Percentiles rank a stretch among this genome's conserved stretches.
Conservation (phyloP, 2,888 invertebrate species). For the Mechanitis messenoides region DNA sequence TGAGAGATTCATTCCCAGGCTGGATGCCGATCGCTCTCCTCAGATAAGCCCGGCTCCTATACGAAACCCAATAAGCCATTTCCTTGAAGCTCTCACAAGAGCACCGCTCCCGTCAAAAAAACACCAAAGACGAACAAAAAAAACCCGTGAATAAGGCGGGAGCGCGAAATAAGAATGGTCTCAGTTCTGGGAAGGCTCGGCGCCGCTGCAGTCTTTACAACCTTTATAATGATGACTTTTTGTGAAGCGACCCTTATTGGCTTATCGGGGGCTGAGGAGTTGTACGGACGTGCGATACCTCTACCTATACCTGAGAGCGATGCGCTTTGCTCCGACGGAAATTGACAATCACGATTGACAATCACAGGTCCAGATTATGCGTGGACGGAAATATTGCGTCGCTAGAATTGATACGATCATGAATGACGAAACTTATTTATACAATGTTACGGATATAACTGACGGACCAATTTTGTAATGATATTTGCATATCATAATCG, state of each 20-base stretch:
- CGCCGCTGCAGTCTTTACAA: constrained; percentile 72
- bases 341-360: constrained; percentile 41
- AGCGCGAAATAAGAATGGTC: constrained; percentile 74
- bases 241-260: constrained; percentile 66
- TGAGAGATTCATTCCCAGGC: constrained; percentile 59
- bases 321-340: constrained; percentile 34
- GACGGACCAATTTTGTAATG: constrained; percentile 48
- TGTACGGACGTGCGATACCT: constrained; percentile 39
- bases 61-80: constrained; percentile 74
- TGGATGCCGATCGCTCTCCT: constrained; percentile 51
- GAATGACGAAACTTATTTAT: constrained; percentile 36
- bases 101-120: constrained; percentile 68
- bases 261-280: constrained; percentile 63
- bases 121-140: constrained; percentile 62
- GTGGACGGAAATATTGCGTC: constrained; percentile 40
- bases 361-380: constrained; percentile 37
- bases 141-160: constrained; percentile 68
- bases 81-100: constrained; percentile 71
- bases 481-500: constrained; percentile 29
- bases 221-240: constrained; percentile 73
- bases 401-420: constrained; percentile 39
- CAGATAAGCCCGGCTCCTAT: constrained; percentile 65
- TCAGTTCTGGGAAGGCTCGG: constrained; percentile 72
- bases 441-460: constrained; percentile 43
- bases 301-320: constrained; percentile 29